Evolutionary conservation across 2,888 invertebrate genomes (phyloP), one percentile per base, ranked within the genome.

Genomic region (Meliscaeva auricollis): DNA sequence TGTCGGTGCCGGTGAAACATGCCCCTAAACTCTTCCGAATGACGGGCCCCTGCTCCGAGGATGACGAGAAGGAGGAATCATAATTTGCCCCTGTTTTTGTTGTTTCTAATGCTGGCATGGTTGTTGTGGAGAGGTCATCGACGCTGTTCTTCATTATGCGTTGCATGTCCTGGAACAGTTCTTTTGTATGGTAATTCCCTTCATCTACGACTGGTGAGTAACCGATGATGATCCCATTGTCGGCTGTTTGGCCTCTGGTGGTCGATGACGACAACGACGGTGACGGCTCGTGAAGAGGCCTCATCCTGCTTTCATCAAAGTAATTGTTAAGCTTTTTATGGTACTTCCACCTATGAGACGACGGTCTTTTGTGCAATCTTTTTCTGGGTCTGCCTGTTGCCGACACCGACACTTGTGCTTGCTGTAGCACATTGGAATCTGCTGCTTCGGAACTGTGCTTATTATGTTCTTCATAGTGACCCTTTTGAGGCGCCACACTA

Each of bases 1-100:
- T 97, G 87, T 96, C 95, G 81, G 94, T 94, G 4, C 97, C 98
- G 52, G 94, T 95, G 91, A 98, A 98, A 89, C 96, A 96, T 0
- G 97, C 97, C 20, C 91, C 92, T 74, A 90, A 92, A 87, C 90
- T 91, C 88, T 91, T 91, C 77, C 90, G 90, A 73, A 85, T 77
- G 3, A 81, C 48, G 0, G 76, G 77, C 70, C 80, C 80, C 60
- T 69, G 68, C 20, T 88, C 87, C 0, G 87, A 58, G 17, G 58
- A 76, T 15, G 73, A 77, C 0, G 87, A 17, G 30, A 46, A 78
- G n/a, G 72, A 74, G 68, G 69, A 64, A 60, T 83, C 80, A 64
- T 73, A 80, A 64, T 73, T 72, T 44, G 20, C 56, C 32, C 30
- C 73, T 64, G 73, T 69, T 68, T 38, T 69, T 58, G 77, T 64